Conservation (phyloP, 1,140 invertebrate genomes). For the Cotesia typhae region DNA sequence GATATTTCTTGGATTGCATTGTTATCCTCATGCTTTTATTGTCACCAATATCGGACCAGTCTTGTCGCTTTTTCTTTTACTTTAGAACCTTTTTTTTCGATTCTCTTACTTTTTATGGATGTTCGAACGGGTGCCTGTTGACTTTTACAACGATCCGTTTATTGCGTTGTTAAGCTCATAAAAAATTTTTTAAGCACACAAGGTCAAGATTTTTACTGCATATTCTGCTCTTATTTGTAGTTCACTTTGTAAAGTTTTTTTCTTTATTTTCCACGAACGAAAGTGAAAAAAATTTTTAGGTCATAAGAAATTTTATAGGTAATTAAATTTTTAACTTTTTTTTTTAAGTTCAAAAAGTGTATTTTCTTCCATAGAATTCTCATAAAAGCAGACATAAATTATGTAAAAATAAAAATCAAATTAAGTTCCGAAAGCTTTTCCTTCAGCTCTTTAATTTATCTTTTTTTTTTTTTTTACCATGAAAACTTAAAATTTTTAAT, state of each 20-base stretch:
- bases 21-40: slow-evolving; percentile 41
- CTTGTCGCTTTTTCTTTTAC: slow-evolving; percentile 36
- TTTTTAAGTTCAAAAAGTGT: too few species aligned
- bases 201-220: slow-evolving; percentile 48
- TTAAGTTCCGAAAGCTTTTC: too few species aligned
- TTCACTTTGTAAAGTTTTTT: slow-evolving; percentile 8
- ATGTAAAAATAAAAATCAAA: too few species aligned
- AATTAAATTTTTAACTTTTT: too few species aligned
- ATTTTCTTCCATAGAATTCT: too few species aligned
- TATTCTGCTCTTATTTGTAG: neutral
- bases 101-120: slow-evolving; percentile 49
- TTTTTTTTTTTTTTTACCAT: too few species aligned
- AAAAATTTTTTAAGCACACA: slow-evolving; percentile 49
- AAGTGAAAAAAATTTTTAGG: neutral
- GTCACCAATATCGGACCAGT: slow-evolving; percentile 12
- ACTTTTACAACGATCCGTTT: slow-evolving; percentile 53
- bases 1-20: slow-evolving; percentile 43
- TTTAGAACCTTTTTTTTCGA: slow-evolving; percentile 12
- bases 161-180: slow-evolving; percentile 50
- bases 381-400: too few species aligned
- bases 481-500: too few species aligned
- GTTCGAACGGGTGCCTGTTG: slow-evolving; percentile 51
- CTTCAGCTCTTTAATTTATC: too few species aligned
- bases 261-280: neutral
- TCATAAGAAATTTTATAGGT: too few species aligned